Conservation (phyloP, 2,888 invertebrate genomes). For the Tetranychus truncatus region DNA sequence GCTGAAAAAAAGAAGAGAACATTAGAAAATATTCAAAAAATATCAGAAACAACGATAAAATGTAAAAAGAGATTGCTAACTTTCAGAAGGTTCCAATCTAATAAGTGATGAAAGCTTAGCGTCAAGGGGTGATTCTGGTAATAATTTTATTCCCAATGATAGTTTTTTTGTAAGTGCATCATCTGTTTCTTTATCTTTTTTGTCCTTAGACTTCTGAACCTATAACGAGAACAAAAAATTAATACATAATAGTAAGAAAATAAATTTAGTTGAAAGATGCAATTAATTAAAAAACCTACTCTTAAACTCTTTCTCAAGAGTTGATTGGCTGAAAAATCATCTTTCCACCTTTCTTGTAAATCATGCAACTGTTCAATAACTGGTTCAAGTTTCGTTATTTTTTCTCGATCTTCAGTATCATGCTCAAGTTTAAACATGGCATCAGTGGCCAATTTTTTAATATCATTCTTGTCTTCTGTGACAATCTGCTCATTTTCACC, state of each 20-base stretch:
- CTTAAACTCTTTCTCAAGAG: constrained; percentile 64
- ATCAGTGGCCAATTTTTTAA: constrained; percentile 74
- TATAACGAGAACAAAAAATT: not conserved
- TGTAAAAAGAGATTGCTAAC: constrained; percentile 29
- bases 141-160: constrained; percentile 46
- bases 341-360: constrained; percentile 62
- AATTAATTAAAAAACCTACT: constrained; percentile 37
- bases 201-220: constrained; percentile 36
- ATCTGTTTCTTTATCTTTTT: constrained; percentile 48
- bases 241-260: not conserved
- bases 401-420: constrained; percentile 55
- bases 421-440: constrained; percentile 96
- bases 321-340: constrained; percentile 79
- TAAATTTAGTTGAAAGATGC: not conserved
- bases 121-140: constrained; percentile 64
- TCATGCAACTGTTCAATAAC: constrained; percentile 54
- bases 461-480: constrained; percentile 59
- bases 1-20: not conserved
- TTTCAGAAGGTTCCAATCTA: constrained; percentile 45
- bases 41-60: not conserved
- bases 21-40: not conserved
- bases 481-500: constrained; percentile 65
- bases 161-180: constrained; percentile 50
- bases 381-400: constrained; percentile 51
- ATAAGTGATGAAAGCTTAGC: constrained; percentile 56